Evolutionary conservation across 2,888 invertebrate species (phyloP).

Genomic region (Agrilus biguttatus): DNA sequence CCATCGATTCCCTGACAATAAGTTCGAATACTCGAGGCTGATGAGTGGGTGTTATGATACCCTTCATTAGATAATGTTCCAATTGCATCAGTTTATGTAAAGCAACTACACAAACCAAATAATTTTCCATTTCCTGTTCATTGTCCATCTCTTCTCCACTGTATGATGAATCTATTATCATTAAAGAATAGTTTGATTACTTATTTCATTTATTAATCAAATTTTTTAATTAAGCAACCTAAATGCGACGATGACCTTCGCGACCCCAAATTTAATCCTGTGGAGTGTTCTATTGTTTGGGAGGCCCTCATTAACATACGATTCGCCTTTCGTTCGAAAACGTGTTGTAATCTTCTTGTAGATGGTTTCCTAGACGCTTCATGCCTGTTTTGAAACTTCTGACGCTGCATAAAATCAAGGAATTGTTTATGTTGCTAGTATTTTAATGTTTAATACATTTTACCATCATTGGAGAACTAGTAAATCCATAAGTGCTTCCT

Average conservation of each 20-base stretch:
- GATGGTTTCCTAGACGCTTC: constrained; percentile 66
- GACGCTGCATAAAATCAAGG: constrained; percentile 35
- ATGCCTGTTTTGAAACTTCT: constrained; percentile 54
- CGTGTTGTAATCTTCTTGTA: constrained; percentile 70
- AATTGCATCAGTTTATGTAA: constrained; percentile 75
- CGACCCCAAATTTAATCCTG: constrained; percentile 61
- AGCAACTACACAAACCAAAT: constrained; percentile 67
- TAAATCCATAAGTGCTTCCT: constrained; percentile 48
- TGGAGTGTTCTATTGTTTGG: constrained; percentile 68
- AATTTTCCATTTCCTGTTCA: constrained; percentile 73
- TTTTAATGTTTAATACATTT: constrained; percentile 16
- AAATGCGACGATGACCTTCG: constrained; percentile 38
- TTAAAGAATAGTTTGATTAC: neutral
- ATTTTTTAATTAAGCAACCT: constrained; percentile 15
- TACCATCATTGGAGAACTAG: constrained; percentile 47
- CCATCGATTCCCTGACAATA: constrained; percentile 72
- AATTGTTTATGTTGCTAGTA: constrained; percentile 1
- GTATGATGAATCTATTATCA: constrained; percentile 20
- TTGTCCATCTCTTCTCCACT: constrained; percentile 46
- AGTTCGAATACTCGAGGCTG: constrained; percentile 73
- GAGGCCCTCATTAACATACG: constrained; percentile 72
- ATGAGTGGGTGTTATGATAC: constrained; percentile 68
- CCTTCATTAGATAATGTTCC: constrained; percentile 70
- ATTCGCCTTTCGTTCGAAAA: constrained; percentile 68
- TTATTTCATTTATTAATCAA: neutral